A percentile compares a stretch with the other conserved stretches of the same genome.
Evolutionary conservation across 2,113 vertebrate species (phyloP).

Genomic region (Myrmophylax atrothorax): DNA sequence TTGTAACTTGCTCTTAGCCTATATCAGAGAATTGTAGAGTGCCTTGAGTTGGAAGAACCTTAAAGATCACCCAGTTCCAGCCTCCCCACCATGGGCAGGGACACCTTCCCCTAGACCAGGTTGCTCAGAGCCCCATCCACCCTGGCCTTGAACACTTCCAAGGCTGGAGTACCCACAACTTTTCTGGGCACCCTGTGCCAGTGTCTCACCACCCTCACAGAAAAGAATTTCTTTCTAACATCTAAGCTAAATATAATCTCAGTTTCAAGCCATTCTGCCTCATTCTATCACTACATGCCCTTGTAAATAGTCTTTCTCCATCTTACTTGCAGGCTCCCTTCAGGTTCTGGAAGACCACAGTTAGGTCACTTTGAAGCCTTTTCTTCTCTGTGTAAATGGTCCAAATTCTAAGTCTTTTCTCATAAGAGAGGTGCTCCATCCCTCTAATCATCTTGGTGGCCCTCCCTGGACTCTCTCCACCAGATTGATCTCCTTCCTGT

Average conservation of each 20-base stretch:
- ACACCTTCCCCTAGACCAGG: neutral
- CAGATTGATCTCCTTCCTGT: rapidly evolving
- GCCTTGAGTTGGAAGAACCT: neutral
- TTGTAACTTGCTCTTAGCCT: neutral
- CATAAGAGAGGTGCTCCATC: rapidly evolving
- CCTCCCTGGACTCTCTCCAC: rapidly evolving
- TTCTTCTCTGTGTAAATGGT: neutral
- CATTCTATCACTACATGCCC: neutral
- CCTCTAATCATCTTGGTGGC: rapidly evolving
- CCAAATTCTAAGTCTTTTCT: neutral
- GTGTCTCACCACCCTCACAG: neutral
- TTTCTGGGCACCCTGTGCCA: neutral
- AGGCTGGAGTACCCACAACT: neutral
- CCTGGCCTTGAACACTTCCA: neutral
- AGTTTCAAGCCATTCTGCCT: neutral
- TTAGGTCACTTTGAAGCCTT: neutral
- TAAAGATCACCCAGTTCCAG: neutral
- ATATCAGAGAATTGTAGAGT: neutral
- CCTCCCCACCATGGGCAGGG: neutral
- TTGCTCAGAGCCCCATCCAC: neutral
- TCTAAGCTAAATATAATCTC: neutral
- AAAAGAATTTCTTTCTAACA: neutral
- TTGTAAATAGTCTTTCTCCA: neutral
- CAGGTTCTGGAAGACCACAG: neutral
- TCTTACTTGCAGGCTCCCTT: neutral